Evolutionary conservation across 2,113 vertebrate species (phyloP).

Genomic region (Pygoscelis antarcticus): DNA sequence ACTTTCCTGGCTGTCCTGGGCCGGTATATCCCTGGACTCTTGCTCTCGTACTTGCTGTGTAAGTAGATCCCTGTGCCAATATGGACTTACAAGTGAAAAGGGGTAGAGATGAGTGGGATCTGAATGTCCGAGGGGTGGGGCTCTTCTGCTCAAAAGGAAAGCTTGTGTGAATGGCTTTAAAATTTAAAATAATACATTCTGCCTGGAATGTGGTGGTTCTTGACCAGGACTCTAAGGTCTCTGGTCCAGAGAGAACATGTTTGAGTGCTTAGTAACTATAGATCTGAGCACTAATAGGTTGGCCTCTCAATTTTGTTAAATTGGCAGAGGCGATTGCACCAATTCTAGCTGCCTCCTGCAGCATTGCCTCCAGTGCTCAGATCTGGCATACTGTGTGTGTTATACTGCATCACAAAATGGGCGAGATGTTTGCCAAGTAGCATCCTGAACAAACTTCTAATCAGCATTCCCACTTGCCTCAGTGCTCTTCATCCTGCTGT

Average conservation of each 20-base stretch:
- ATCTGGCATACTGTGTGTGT: not conserved
- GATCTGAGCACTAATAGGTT: not conserved
- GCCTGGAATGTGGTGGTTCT: not conserved
- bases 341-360: fast-evolving
- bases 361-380: not conserved
- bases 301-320: not conserved
- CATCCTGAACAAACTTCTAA: not conserved
- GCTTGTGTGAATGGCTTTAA: not conserved
- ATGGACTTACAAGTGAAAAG: not conserved
- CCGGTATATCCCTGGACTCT: slow-evolving; percentile 86
- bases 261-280: not conserved
- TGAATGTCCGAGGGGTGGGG: not conserved
- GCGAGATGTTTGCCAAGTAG: not conserved
- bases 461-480: not conserved
- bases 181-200: not conserved
- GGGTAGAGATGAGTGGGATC: not conserved
- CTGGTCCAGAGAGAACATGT: not conserved
- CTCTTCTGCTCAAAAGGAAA: not conserved
- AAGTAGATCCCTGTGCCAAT: slow-evolving; percentile 71
- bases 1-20: slow-evolving; percentile 88
- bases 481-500: slow-evolving; percentile 86
- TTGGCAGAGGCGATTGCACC: not conserved
- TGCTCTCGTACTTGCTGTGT: slow-evolving; percentile 91
- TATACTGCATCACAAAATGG: fast-evolving
- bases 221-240: not conserved